Percentiles rank a stretch among this genome's conserved stretches.
Conservation (phyloP, 2,797 vertebrate species). For the Petrocephalus sullivani region DNA sequence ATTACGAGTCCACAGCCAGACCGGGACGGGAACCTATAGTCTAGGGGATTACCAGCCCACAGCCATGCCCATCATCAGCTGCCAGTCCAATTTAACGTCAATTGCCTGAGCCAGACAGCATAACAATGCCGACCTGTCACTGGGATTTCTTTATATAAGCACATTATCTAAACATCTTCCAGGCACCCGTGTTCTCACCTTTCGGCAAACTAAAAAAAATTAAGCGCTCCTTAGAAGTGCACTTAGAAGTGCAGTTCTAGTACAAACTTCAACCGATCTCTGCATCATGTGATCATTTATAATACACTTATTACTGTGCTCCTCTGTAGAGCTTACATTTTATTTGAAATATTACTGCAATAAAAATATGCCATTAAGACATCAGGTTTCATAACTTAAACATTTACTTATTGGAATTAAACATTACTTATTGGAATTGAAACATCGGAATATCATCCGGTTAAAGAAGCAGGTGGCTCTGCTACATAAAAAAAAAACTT, state of each 20-base stretch:
- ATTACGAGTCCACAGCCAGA: background rate
- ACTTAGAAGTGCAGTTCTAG: background rate
- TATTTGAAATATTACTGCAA: background rate
- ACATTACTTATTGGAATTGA: background rate
- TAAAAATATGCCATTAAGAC: background rate
- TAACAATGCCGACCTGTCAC: background rate
- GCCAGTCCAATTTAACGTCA: background rate
- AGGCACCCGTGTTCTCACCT: background rate
- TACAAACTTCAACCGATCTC: background rate
- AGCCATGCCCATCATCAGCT: background rate
- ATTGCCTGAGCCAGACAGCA: background rate
- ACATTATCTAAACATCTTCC: constrained; percentile 7
- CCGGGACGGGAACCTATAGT: background rate
- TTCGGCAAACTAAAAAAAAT: background rate
- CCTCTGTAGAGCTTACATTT: background rate
- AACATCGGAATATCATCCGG: background rate
- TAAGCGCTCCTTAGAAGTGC: background rate
- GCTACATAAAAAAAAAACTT: background rate
- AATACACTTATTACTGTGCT: background rate
- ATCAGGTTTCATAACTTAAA: background rate
- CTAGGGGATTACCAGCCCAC: background rate
- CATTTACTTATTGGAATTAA: background rate
- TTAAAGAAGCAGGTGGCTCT: background rate
- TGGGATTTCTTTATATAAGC: background rate
- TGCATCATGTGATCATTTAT: background rate